Base-by-base conservation (phyloP, 1,140 invertebrate species). In the Amyelois transitella region DNA sequence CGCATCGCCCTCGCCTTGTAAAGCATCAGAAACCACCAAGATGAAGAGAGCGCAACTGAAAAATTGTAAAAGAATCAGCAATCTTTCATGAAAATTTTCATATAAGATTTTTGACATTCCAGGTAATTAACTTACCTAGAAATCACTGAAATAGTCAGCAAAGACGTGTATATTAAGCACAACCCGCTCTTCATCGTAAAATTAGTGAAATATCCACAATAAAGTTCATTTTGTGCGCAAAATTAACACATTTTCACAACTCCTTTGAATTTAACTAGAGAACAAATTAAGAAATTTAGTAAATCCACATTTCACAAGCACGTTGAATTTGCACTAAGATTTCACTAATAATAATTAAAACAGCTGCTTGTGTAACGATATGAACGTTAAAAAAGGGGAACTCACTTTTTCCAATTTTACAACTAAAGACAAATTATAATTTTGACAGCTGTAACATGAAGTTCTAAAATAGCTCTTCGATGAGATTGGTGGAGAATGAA, bases 111-210 rank as follows among this genome's bases (percentile, higher is more conserved):
- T 6, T 14, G 22, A 24, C 22, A 14, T 1, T 4, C 32, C n/a
- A 54, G 20, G 10, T 32, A 45, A 55, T 28, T 58, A 51, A 55
- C 61, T 22, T 72, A 90, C 91, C 90, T 91, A 51, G 90, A 91
- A 38, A 89, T 73, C 59, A 90, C 77, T 62, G 89, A 90, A 68
- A 89, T 89, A 51, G 90, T 88, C 76, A 91, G 83, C 73, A 91
- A 77, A 74, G 86, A 89, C 86, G 89, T 90, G 78, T 91, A 91
- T 62, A 90, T 83, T 56, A 86, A 77, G 70, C 83, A 81, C 64
- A 90, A 74, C 60, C 81, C 86, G 72, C 89, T 83, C 89, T 88
- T 91, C 91, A 91, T 91, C 71, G 82, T 90, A 86, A 77, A 74
- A 82, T 80, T 63, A 85, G 60, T 80, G 73, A 77, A 72, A 77